Evolutionary conservation across 2,113 vertebrate genomes (phyloP).

Genomic region (Peromyscus californicus): DNA sequence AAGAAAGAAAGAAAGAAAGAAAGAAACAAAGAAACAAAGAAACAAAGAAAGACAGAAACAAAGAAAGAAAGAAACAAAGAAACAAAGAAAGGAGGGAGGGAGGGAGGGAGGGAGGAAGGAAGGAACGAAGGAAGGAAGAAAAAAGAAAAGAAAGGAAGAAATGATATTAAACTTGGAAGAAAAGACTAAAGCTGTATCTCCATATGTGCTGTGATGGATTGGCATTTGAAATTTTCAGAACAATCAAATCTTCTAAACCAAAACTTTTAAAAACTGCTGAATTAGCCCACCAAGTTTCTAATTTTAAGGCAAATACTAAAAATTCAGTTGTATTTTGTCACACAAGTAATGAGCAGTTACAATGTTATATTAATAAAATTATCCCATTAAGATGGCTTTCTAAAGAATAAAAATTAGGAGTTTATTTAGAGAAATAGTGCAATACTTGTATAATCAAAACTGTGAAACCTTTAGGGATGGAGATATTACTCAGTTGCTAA

Average conservation of each 20-base stretch:
- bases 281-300: background rate
- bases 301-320: background rate
- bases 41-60: no score
- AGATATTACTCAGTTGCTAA: background rate
- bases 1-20: background rate
- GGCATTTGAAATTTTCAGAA: background rate
- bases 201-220: background rate
- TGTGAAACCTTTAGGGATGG: background rate
- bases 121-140: background rate
- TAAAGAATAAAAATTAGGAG: background rate
- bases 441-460: background rate
- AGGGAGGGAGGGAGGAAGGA: no score
- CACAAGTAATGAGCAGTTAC: background rate
- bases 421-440: background rate
- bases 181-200: background rate
- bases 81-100: constrained; percentile 21
- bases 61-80: background rate
- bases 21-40: background rate
- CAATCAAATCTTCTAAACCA: background rate
- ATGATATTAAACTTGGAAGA: background rate
- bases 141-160: background rate
- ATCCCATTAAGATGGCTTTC: background rate
- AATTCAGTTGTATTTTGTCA: background rate
- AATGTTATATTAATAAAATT: constrained; percentile 40
- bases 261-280: background rate